phyloP scores from a whole-genome alignment of 2,113 vertebrate genomes.

The Sinocyclocheilus anshuiensis region DNA sequence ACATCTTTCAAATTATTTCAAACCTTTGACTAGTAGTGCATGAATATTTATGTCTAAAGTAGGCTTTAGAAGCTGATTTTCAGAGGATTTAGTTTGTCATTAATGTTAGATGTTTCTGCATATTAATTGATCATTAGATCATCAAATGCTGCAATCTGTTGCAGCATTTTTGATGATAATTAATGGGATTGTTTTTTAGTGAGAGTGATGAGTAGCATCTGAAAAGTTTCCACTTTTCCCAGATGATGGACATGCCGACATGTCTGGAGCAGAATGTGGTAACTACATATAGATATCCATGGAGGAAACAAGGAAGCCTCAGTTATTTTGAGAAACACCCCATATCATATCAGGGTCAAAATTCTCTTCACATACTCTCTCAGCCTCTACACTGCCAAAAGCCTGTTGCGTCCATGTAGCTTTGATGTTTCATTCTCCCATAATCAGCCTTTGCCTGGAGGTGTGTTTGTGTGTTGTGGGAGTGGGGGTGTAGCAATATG shows the following conservation, averaged over 20 bases:
- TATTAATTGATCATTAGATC: too few relatives aligned
- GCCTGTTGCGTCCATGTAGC: constrained; percentile 18
- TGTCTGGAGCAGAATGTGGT: neutral
- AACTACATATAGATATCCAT: neutral
- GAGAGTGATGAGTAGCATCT: too few relatives aligned
- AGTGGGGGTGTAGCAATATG: constrained; percentile 1
- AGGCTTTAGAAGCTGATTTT: too few relatives aligned
- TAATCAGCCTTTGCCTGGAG: constrained; percentile 34
- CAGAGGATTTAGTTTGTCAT: too few relatives aligned
- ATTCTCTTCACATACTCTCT: neutral
- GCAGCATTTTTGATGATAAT: too few relatives aligned
- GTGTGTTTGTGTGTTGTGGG: neutral
- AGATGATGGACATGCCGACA: neutral
- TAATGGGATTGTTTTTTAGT: too few relatives aligned
- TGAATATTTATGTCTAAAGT: too few relatives aligned
- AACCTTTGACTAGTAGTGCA: too few relatives aligned
- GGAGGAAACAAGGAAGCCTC: neutral
- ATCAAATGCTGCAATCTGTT: too few relatives aligned
- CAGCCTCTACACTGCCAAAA: neutral
- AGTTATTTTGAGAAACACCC: neutral
- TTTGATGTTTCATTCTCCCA: constrained; percentile 50
- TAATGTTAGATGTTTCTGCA: too few relatives aligned
- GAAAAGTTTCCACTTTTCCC: too few relatives aligned
- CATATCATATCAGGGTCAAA: neutral
- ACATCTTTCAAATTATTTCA: too few relatives aligned